phyloP scores from a whole-genome alignment of 1,140 invertebrate species.

The Manduca sexta region DNA sequence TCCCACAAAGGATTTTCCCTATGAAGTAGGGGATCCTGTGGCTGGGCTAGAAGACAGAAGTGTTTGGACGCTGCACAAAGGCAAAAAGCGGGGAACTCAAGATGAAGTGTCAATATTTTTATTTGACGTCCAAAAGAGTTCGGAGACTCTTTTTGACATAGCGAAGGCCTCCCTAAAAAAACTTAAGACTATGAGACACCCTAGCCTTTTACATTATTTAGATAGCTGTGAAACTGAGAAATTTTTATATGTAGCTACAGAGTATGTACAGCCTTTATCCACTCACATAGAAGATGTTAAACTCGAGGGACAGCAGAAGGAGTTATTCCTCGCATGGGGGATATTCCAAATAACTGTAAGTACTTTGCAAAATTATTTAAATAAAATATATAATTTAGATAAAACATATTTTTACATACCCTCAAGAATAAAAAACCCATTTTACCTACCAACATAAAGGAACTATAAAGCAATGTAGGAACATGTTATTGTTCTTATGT shows the following conservation, averaged over 20 bases:
- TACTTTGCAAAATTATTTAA: slow-evolving; percentile 20
- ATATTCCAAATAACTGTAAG: slow-evolving; percentile 96
- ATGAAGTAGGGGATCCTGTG: slow-evolving; percentile 90
- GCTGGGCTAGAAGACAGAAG: slow-evolving; percentile 83
- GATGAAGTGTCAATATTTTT: slow-evolving; percentile 89
- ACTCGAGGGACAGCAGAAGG: slow-evolving; percentile 82
- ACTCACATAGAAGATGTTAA: slow-evolving; percentile 79
- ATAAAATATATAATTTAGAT: too few species aligned
- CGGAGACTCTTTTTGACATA: slow-evolving; percentile 83
- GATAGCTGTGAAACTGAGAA: slow-evolving; percentile 98
- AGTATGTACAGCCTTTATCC: slow-evolving; percentile 89
- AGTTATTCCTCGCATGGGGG: slow-evolving; percentile 95
- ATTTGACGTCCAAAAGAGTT: slow-evolving; percentile 84
- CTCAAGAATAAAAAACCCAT: too few species aligned
- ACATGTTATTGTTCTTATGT: too few species aligned
- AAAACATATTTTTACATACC: too few species aligned
- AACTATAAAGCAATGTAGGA: too few species aligned
- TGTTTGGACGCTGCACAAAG: slow-evolving; percentile 93
- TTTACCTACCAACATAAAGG: too few species aligned
- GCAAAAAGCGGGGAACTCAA: slow-evolving; percentile 87
- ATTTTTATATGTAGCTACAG: slow-evolving; percentile 95
- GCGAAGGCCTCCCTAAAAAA: slow-evolving; percentile 92
- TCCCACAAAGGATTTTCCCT: slow-evolving; percentile 95
- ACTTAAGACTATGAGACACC: slow-evolving; percentile 97
- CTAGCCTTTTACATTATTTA: slow-evolving; percentile 95